Conservation (phyloP, 2,888 invertebrate genomes). For the Zhengitettix transpicula region DNA sequence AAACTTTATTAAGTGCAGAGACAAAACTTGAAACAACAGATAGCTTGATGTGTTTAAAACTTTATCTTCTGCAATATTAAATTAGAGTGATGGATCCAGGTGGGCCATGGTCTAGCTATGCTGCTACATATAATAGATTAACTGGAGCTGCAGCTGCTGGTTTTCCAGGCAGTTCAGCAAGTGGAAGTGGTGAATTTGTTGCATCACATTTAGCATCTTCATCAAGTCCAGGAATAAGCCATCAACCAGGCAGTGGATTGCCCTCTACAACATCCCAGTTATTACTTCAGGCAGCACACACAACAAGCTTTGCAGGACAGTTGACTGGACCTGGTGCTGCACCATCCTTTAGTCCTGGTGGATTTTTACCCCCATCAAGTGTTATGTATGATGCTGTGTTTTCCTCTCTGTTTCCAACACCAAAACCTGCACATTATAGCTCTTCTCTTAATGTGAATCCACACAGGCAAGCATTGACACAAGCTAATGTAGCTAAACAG, state of each 20-base stretch:
- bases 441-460: constrained; percentile 31
- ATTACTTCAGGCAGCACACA: constrained; percentile 40
- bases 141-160: constrained; percentile 49
- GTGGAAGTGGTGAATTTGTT: constrained; percentile 24
- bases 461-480: constrained; percentile 12
- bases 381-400: constrained; percentile 71
- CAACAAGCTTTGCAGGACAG: constrained; percentile 43
- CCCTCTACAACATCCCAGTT: constrained; percentile 44
- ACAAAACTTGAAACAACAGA: too few relatives aligned
- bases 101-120: constrained; percentile 71
- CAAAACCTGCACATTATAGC: constrained; percentile 58
- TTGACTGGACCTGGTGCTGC: constrained; percentile 18
- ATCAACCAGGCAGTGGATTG: constrained; percentile 9
- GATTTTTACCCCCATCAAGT: constrained; percentile 56
- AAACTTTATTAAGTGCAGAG: too few relatives aligned
- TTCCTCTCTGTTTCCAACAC: constrained; percentile 58
- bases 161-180: constrained; percentile 31
- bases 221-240: constrained; percentile 7
- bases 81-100: constrained; percentile 61
- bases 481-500: constrained; percentile 27
- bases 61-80: too few relatives aligned
- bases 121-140: constrained; percentile 58
- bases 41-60: too few relatives aligned
- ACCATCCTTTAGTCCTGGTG: constrained; percentile 50
- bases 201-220: constrained; percentile 8